Evolutionary conservation across 2,113 vertebrate genomes (phyloP), one percentile per base, ranked within the genome.

Genomic region (Glareola pratincola): DNA sequence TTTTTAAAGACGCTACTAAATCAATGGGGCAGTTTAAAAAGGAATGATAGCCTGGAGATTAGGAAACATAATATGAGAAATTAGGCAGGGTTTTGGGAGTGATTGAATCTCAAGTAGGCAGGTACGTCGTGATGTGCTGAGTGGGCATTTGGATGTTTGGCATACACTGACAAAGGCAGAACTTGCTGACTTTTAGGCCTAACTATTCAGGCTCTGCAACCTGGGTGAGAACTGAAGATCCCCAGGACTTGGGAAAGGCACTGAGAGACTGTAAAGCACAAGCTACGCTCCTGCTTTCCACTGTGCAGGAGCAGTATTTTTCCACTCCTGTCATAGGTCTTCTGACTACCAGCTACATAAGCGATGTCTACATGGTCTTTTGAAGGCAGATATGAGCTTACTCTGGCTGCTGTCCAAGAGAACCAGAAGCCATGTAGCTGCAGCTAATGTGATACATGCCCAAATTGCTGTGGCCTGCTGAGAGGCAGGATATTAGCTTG

Each of bases 391-490:
- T 96, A 91, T 0, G 87, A 95, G 96, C 96, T 97, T 96, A 96
- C 87, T 95, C 96, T 97, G 96, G 96, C 96, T 0, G 9, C 67
- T 79, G 57, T 88, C 96, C 96, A 96, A 96, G 88, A 90, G 85
- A 97, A 95, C 87, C 96, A 96, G 96, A 69, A 97, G 94, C 96
- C 93, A 82, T 37, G 93, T 90, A 97, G 94, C 93, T 93, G 92
- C 94, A 96, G 96, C 92, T 95, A 82, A 91, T 95, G 94, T 88
- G 92, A 90, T 92, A 60, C 94, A 93, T 97, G 94, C 77, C 94
- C 94, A 96, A 90, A 96, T 96, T 91, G 29, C 96, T 91, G 92
- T 88, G 92, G 96, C 96, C 90, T 96, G 96, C 96, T 97, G 96
- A 96, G 96, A 95, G 87, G 92, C 94, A 96, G 96, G 96, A 97